A percentile compares a stretch with the other conserved stretches of the same genome.
Evolutionary conservation across 2,888 invertebrate genomes (phyloP).

Genomic region (Leucophenga maculata): DNA sequence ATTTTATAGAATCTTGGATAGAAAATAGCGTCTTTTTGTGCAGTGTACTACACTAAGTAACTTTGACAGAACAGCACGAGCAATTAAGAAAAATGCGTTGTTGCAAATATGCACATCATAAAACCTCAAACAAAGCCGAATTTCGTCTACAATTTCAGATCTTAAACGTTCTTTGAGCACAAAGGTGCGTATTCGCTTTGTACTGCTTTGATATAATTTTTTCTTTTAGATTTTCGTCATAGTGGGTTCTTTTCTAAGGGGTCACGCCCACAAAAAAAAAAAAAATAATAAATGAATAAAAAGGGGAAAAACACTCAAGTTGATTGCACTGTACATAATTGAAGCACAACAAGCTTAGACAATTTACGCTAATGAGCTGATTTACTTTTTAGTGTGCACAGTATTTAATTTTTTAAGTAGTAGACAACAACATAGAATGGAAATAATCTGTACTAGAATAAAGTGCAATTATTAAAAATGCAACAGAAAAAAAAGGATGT

Average conservation of each 20-base stretch:
- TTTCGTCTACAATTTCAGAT: no score
- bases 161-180: no score
- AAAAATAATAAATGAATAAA: no score
- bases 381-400: background rate
- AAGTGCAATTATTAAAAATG: constrained; percentile 10
- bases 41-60: no score
- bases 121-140: no score
- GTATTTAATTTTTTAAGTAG: background rate
- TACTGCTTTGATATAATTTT: background rate
- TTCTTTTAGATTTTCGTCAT: background rate
- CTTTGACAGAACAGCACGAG: no score
- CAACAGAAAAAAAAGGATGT: background rate
- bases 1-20: no score
- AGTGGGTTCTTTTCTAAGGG: no score
- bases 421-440: background rate
- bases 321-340: constrained; percentile 48
- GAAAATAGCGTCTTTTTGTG: no score
- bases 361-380: constrained; percentile 19
- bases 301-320: constrained; percentile 42
- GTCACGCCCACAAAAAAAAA: no score
- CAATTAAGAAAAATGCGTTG: no score
- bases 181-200: background rate
- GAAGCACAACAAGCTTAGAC: constrained; percentile 4
- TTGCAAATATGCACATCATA: no score
- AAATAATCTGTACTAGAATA: background rate